phyloP scores from a whole-genome alignment of 2,797 vertebrate genomes.

The Spatula clypeata region DNA sequence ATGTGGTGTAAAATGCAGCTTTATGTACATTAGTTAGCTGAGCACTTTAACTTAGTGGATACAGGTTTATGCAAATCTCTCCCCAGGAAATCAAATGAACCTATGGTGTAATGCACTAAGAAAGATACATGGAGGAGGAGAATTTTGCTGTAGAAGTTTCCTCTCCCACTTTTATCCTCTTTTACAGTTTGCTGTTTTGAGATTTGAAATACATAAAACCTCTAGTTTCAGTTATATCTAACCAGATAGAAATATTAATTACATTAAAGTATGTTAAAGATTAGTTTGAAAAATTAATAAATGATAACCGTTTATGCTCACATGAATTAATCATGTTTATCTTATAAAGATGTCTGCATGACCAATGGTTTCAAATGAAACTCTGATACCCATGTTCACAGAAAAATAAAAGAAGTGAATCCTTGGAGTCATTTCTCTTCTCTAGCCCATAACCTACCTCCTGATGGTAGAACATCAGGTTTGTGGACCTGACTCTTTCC shows the following conservation, averaged over 20 bases:
- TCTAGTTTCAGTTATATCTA: conserved; percentile 8
- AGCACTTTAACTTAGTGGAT: not conserved
- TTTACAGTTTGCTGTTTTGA: not conserved
- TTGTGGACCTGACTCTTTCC: not conserved
- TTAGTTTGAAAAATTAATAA: not conserved
- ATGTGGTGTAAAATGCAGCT: not conserved
- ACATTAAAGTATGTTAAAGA: not conserved
- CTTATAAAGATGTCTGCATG: not conserved
- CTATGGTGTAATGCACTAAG: not conserved
- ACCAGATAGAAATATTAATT: conserved; percentile 10
- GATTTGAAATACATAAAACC: not conserved
- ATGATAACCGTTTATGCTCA: not conserved
- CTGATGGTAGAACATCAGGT: not conserved
- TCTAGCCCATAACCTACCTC: no score
- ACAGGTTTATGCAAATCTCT: not conserved
- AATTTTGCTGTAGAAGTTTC: not conserved
- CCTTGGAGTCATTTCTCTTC: not conserved
- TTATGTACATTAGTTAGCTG: not conserved
- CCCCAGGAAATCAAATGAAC: not conserved
- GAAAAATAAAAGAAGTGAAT: not conserved
- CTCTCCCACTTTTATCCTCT: not conserved
- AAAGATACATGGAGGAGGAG: not conserved
- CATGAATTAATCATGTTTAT: not conserved
- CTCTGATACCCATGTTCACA: not conserved
- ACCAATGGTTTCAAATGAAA: not conserved